Evolutionary conservation across 2,888 invertebrate genomes (phyloP), one percentile per base, ranked within the genome.

Genomic region (Euproctis similis): DNA sequence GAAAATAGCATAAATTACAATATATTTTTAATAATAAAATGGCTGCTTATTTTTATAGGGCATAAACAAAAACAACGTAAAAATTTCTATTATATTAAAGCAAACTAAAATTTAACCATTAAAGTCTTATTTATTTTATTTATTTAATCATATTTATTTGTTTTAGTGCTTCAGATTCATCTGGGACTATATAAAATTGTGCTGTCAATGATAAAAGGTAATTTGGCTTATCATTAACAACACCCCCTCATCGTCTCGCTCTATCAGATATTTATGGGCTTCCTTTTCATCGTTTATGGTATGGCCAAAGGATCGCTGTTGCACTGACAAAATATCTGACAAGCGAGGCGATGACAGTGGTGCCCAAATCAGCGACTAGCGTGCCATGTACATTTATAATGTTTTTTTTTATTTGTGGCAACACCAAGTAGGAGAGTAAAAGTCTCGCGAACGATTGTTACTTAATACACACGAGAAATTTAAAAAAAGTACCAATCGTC

Each of bases 331-430:
- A 35, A 42, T 27, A 45, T 31, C 21, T 69, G 73, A 60, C 55
- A 69, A 80, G 76, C 75, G 77, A 72, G 69, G 72, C 49, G 72
- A 74, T 74, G 78, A 63, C 42, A 63, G 82, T 82, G 82, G 80
- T 77, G 78, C 66, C 57, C 82, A 84, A 80, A 82, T 80, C 82
- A 81, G 72, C 82, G 84, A 69, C 81, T 61, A 72, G 76, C 62
- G 64, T 76, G 73, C 80, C 81, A 53, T 75, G 75, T 82, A 82
- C 73, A 63, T 71, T 75, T 67, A 66, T 51, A 45, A 53, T 46
- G 38, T 44, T 46, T 55, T 43, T 46, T 56, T 61, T 67, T 64
- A 56, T 48, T 39, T 67, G 68, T 71, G 82, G 84, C 82, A 82
- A 61, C 72, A 76, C 66, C 37, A 52, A 82, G 77, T 80, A 82